Evolutionary conservation across 2,797 vertebrate genomes (phyloP).

Genomic region (Parambassis ranga): DNA sequence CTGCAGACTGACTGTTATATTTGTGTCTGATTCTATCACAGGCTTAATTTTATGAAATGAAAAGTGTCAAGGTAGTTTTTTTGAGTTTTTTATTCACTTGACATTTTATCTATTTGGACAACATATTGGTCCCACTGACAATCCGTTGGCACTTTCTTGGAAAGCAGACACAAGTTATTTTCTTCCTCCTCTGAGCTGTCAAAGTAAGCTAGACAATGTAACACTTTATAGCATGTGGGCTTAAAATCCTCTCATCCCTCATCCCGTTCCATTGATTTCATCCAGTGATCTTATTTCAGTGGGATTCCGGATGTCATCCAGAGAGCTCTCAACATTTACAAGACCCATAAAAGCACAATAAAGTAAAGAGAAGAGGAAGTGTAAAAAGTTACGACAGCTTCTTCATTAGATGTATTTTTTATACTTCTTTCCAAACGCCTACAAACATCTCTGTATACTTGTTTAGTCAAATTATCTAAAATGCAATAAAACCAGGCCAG

Average conservation of each 20-base stretch:
- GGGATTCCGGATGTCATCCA: constrained; percentile 17
- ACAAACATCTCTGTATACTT: constrained; percentile 10
- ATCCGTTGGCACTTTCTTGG: constrained; percentile 53
- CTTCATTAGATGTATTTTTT: constrained; percentile 25
- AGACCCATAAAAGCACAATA: constrained; percentile 37
- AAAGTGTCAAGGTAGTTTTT: constrained; percentile 49
- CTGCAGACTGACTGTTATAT: constrained; percentile 25
- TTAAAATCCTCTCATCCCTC: constrained; percentile 55
- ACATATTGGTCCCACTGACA: constrained; percentile 53
- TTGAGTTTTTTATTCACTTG: constrained; percentile 58
- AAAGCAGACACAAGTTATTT: constrained; percentile 53
- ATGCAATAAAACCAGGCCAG: constrained; percentile 28
- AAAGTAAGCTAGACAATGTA: constrained; percentile 52
- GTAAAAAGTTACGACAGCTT: constrained; percentile 8
- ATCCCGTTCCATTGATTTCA: constrained; percentile 58
- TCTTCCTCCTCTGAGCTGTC: constrained; percentile 44
- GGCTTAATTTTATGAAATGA: constrained; percentile 50
- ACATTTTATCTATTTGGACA: constrained; percentile 66
- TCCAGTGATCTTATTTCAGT: constrained; percentile 44
- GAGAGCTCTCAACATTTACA: constrained; percentile 33
- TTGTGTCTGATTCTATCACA: constrained; percentile 23
- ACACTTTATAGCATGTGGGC: constrained; percentile 49
- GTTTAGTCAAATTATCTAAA: constrained; percentile 30
- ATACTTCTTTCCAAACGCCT: not conserved
- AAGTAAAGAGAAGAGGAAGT: constrained; percentile 6